phyloP scores from a whole-genome alignment of 2,113 vertebrate species.

The Thalassoma bifasciatum region DNA sequence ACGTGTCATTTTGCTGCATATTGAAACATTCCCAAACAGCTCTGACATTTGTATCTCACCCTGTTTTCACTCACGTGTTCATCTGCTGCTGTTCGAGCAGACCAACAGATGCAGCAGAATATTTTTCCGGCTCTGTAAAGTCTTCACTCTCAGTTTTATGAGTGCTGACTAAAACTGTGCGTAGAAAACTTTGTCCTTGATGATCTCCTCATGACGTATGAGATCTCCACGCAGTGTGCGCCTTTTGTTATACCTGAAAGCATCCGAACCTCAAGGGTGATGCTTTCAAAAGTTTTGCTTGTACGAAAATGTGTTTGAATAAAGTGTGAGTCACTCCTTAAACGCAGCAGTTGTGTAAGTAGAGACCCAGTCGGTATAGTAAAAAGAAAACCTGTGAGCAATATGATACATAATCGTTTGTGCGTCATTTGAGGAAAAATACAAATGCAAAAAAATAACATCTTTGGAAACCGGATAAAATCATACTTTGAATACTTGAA shows the following conservation, averaged over 20 bases:
- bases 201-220: neutral
- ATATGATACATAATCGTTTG: neutral
- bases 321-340: constrained; percentile 10
- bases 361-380: neutral
- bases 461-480: neutral
- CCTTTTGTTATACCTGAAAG: constrained; percentile 1
- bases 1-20: neutral
- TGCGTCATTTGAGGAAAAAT: neutral
- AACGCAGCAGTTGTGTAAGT: constrained; percentile 9
- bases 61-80: neutral
- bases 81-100: neutral
- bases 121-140: neutral
- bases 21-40: neutral
- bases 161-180: neutral
- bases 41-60: neutral
- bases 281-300: neutral
- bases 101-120: neutral
- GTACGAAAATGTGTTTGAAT: constrained; percentile 1
- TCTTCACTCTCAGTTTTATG: neutral
- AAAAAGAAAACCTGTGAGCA: neutral
- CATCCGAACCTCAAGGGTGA: neutral
- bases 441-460: neutral
- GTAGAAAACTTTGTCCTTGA: neutral
- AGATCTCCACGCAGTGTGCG: neutral
- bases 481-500: too few species aligned